Conservation (phyloP, 2,113 vertebrate species). For the Dryoscopus gambensis region DNA sequence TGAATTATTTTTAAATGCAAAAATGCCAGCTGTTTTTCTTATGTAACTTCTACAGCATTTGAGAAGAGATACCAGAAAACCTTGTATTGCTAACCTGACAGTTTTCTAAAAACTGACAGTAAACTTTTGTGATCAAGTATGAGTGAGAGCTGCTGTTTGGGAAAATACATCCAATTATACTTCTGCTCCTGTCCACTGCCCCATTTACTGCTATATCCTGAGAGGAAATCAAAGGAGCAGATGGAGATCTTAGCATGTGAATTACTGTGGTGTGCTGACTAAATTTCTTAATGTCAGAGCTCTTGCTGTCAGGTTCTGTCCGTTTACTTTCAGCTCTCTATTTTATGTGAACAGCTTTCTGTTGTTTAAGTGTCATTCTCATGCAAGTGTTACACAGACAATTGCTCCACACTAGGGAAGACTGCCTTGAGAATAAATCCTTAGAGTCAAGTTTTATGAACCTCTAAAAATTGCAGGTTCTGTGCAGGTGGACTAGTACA, state of each 20-base stretch:
- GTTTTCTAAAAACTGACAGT: neutral
- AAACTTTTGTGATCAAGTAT: neutral
- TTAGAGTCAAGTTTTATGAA: neutral
- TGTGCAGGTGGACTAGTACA: neutral
- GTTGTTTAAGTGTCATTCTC: neutral
- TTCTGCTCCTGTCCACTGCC: neutral
- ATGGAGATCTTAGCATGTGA: neutral
- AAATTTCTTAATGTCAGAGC: neutral
- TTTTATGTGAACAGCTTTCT: neutral
- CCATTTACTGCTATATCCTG: neutral
- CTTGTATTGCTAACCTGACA: neutral
- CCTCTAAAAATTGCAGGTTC: neutral
- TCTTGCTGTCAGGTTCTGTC: neutral
- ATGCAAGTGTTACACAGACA: neutral
- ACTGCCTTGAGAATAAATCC: neutral
- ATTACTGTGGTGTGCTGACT: neutral
- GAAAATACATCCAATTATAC: neutral
- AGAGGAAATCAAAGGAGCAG: neutral
- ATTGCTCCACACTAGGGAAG: neutral
- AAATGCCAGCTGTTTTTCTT: constrained; percentile 6
- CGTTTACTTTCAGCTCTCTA: neutral
- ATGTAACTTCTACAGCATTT: neutral
- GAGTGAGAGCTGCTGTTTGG: neutral
- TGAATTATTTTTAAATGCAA: neutral
- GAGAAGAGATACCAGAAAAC: neutral